Evolutionary conservation across 2,113 vertebrate species (phyloP).

Genomic region (Loxodonta africana): DNA sequence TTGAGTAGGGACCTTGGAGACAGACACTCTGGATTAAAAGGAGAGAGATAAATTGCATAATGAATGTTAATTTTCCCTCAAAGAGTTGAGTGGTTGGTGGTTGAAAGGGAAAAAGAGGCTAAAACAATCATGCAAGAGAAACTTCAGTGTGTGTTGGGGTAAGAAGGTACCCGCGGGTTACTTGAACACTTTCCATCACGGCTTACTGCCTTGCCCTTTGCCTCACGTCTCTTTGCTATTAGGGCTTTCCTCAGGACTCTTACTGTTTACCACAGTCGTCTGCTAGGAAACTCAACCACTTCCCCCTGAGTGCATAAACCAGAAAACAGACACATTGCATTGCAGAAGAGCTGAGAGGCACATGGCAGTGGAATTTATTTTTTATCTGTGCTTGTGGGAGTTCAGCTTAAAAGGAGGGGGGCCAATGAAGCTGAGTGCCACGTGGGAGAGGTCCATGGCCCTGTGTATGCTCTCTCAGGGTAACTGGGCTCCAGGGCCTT

Average conservation of each 20-base stretch:
- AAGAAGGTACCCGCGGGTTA: conserved; percentile 38
- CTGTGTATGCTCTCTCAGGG: neutral
- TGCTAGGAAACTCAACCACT: conserved; percentile 19
- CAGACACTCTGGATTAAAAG: conserved; percentile 83
- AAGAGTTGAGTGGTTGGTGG: conserved; percentile 76
- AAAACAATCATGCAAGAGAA: conserved; percentile 77
- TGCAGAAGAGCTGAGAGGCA: neutral
- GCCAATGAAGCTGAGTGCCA: neutral
- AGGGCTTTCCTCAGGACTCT: conserved; percentile 28
- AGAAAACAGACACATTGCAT: neutral
- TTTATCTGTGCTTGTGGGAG: conserved; percentile 5
- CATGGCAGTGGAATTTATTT: neutral
- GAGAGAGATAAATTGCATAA: conserved; percentile 82
- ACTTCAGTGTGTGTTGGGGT: conserved; percentile 13
- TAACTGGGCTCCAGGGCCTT: neutral
- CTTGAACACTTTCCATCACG: conserved; percentile 34
- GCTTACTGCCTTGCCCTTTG: neutral
- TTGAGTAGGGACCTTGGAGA: conserved; percentile 82
- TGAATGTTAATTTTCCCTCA: conserved; percentile 83
- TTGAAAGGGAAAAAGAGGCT: conserved; percentile 74
- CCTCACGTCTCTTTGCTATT: neutral
- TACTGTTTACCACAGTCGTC: neutral
- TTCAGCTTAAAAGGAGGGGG: neutral
- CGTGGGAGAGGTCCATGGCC: neutral
- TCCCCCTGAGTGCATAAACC: neutral